Base-by-base conservation (phyloP, 2,888 invertebrate genomes). In the Drosophila crucigera region DNA sequence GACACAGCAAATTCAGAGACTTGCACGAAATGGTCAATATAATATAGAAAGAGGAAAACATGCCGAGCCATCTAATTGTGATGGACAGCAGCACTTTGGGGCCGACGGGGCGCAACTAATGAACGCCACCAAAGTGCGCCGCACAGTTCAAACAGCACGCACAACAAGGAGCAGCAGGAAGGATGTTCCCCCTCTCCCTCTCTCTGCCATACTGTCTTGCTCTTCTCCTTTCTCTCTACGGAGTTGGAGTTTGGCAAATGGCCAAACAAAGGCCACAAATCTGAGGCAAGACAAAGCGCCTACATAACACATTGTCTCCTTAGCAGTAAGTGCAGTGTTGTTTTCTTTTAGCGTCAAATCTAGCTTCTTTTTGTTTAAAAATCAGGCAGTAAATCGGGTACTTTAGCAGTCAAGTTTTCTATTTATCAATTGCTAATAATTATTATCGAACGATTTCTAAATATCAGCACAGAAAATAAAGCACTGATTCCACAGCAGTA, bases 21-120 rank as follows among this genome's bases (percentile, higher is more conserved):
- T 54, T 47, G 61, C 64, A 62, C 50, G 47, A 70, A 53, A 63
- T 55, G 62, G 61, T 49, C 37, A 43, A 43, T 22, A 22, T 43
- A 43, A 22, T 43, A 22, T 47, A 14, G 47, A 9, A 16, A 25
- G 47, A 16, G 16, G 9, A 49, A 67, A 22, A 49, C 62, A 65
- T 50, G 53, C 60, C 47, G 31, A n/a, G 31, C 19, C 63, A 54
- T 68, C 83, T 80, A 85, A 85, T 80, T 88, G 78, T 82, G 86
- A 85, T 80, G 83, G 88, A 86, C 86, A 83, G 76, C 78, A 66
- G 68, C 83, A 87, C 85, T 77, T 85, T 78, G 72, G 68, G 71
- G 64, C 69, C 66, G 54, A 41, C 54, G 78, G 59, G 69, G 68
- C 80, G 63, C 60, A 66, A 71, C 79, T 82, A 79, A 82, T 87